Base-by-base conservation (phyloP, 1,140 invertebrate genomes). In the Macrobrachium rosenbergii region DNA sequence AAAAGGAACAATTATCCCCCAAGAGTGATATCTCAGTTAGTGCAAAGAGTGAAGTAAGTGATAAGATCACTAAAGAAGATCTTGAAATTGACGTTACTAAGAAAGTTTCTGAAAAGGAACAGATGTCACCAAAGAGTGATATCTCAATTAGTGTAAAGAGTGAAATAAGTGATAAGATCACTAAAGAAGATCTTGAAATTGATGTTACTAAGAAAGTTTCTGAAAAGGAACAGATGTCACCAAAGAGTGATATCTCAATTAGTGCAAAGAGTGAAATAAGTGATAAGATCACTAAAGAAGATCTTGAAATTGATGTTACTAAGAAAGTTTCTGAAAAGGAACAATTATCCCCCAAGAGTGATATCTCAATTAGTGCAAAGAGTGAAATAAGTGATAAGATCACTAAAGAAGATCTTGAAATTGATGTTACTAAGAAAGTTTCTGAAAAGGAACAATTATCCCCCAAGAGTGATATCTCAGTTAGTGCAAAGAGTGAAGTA, bases 31-130 rank as follows among this genome's bases (percentile, higher is more conserved):
- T 73, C 43, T 86, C 83, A 45, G 43, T 79, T 6, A 77, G 75
- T n/a, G 85, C 37, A 88, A 90, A 87, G 83, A 90, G 69, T 88
- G 89, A 83, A 62, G 83, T 72, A 62, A 88, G 82, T 58, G 72
- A 45, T 8, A 83, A 60, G 23, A 63, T 28, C 63, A 76, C 67
- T 72, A 83, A 82, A 73, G 64, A 67, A 28, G 81, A 60, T 7
- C 45, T 43, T 11, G 78, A 77, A 45, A 45, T 28, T 59, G 80
- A 82, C n/a, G 19, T 62, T 37, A 23, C 28, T 10, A 63, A 62
- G 28, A 60, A 84, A 63, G 19, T 73, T 0, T 59, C n/a, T 0
- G 83, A 86, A 69, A 69, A 80, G 43, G 67, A 19, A 45, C 78
- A 52, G 43, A 5, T 87, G 5, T 87, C 84, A n/a, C 82, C 82